phyloP scores from a whole-genome alignment of 1,140 invertebrate genomes.

The Sitodiplosis mosellana region DNA sequence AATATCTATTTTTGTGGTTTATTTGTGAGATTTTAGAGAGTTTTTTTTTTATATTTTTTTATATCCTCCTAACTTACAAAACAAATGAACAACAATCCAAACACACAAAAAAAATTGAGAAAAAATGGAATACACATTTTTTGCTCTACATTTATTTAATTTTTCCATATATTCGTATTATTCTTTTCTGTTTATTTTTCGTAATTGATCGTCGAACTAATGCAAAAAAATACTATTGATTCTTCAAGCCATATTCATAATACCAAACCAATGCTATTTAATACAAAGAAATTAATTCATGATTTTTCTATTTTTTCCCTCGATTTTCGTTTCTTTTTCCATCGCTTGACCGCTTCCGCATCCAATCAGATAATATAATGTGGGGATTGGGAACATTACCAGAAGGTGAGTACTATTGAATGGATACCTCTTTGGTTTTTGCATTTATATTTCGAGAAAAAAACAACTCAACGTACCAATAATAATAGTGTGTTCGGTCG shows the following conservation, averaged over 20 bases:
- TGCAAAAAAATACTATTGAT: no score
- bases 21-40: neutral
- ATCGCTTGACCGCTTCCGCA: slow-evolving; percentile 31
- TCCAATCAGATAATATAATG: slow-evolving; percentile 69
- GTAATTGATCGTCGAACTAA: neutral
- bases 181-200: neutral
- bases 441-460: neutral
- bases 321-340: slow-evolving; percentile 33
- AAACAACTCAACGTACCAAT: neutral
- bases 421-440: neutral
- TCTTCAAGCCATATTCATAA: no score
- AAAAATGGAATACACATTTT: no score
- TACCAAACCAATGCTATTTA: no score
- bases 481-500: neutral
- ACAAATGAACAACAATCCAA: no score
- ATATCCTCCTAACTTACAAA: neutral
- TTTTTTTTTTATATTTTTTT: neutral
- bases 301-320: no score
- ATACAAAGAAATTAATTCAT: neutral
- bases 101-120: no score
- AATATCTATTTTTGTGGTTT: neutral
- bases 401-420: slow-evolving; percentile 58
- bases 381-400: slow-evolving; percentile 92
- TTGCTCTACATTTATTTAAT: neutral
- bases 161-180: neutral